Evolutionary conservation across 64 coral and sea anemone species (phyloP), one percentile per base, ranked within the genome.

Genomic region (Porites lutea): DNA sequence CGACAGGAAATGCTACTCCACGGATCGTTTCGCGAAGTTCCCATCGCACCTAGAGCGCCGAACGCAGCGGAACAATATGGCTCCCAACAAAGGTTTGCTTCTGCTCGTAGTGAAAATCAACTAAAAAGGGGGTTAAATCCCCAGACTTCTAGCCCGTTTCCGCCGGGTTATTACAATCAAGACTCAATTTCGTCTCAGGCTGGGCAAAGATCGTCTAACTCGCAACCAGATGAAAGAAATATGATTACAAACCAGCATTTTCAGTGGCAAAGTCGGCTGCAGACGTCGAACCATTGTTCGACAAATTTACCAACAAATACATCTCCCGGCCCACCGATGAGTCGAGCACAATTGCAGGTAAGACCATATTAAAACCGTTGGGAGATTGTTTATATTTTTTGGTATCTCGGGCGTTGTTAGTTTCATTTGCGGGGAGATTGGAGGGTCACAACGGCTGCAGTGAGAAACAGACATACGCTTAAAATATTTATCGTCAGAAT

Each of bases 401-500:
- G 81, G 81, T 84, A 69, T 84, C 69, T 82, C 47, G 48, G 62
- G 81, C 81, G 61, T 84, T 84, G 9, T 61, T 65, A 65, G 81
- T 84, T 81, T 69, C 62, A 84, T 84, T 84, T 84, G 81, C 52
- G 81, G 81, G 60, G 63, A 84, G 81, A 84, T 84, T 84, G 81
- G 50, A 65, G 81, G 81, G 62, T 68, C 67, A 51, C 63, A 66
- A 84, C 15, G 48, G 60, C 46, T 68, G n/a, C 47, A 63, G 88
- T 71, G 48, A 90, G 53, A 54, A 78, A 67, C 89, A 91, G 91
- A 93, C 91, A 54, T 87, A 77, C 81, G 81, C 73, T 76, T 93
- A 59, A 93, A 93, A 93, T 93, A 93, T 93, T 93, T 93, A 93
- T 93, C 81, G 57, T 78, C 75, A 12, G 91, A 93, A 83, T 74